Evolutionary conservation across 2,888 invertebrate species (phyloP), one percentile per base, ranked within the genome.

Genomic region (Agrochola macilenta): DNA sequence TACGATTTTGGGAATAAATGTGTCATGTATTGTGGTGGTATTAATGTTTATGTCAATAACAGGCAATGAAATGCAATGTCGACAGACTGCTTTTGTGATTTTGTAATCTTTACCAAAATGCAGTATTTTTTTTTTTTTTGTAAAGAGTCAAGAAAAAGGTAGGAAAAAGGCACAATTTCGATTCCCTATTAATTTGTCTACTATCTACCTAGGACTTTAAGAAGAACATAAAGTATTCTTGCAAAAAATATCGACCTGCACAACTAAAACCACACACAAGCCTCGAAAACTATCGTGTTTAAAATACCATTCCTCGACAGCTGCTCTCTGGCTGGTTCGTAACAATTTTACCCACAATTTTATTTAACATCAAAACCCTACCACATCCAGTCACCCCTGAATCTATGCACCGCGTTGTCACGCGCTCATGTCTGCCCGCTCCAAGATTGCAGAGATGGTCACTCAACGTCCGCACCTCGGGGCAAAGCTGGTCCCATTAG

Each of bases 381-480:
- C 39, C 84, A 35, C 66, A 73, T 84, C 84, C 35, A 77, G 81
- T 35, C 1, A 2, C 0, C 11, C 7, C 2, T 80, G 81, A 4
- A 73, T 83, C 85, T 2, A 7, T 17, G 70, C 8, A 20, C 30
- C 0, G 17, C 30, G 82, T 78, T 82, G 89, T 89, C 86, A 86
- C 88, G 87, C 84, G 86, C 86, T 79, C 84, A 83, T 85, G 83
- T 86, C 87, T 81, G 89, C 69, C n/a, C 60, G 78, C 43, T 75
- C 66, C 61, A 75, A 82, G 86, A 88, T 86, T 87, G 81, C 81
- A 77, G 81, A 82, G 88, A 83, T 84, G 88, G 88, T 84, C 89
- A 83, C 58, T 83, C 83, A 78, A 64, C 82, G 87, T 84, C 87
- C 78, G 78, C 86, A 89, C 89, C 89, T 84, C 88, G 54, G 88